Evolutionary conservation across 2,888 invertebrate genomes (phyloP).

Genomic region (Brachylomia viminalis): DNA sequence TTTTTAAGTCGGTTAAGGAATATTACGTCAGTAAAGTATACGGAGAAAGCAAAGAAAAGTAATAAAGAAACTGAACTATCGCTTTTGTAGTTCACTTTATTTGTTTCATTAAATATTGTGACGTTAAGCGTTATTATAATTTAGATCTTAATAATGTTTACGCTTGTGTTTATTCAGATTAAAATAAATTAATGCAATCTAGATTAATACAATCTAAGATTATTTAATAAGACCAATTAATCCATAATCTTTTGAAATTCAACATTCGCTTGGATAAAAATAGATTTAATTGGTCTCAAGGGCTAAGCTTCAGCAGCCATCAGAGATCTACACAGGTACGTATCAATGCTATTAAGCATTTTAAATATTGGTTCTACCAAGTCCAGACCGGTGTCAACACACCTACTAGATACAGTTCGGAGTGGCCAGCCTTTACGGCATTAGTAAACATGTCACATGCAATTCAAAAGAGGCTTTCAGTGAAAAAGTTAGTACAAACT

Average conservation of each 20-base stretch:
- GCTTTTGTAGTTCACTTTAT: slow-evolving; percentile 27
- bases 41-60: slow-evolving; percentile 35
- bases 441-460: slow-evolving; percentile 66
- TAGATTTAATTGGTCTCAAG: not conserved
- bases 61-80: slow-evolving; percentile 38
- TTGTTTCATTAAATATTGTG: slow-evolving; percentile 14
- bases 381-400: slow-evolving; percentile 2
- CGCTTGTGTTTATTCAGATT: not conserved
- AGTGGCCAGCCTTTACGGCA: slow-evolving; percentile 32
- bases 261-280: not conserved
- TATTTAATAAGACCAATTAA: not conserved
- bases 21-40: slow-evolving; percentile 43
- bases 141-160: not conserved
- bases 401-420: no score
- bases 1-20: slow-evolving; percentile 40
- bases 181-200: not conserved
- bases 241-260: not conserved
- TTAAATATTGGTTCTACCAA: not conserved
- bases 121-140: not conserved
- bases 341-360: not conserved
- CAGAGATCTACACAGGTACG: no score
- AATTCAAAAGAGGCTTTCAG: slow-evolving; percentile 59
- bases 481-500: slow-evolving; percentile 55
- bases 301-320: not conserved
- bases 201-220: not conserved